A percentile compares a stretch with the other conserved stretches of the same genome.
These are phyloP conservation scores for Paramormyrops hopkinsi DNA, from an alignment of 2,797 vertebrate genomes.

Conservation along the genomic window DNA sequence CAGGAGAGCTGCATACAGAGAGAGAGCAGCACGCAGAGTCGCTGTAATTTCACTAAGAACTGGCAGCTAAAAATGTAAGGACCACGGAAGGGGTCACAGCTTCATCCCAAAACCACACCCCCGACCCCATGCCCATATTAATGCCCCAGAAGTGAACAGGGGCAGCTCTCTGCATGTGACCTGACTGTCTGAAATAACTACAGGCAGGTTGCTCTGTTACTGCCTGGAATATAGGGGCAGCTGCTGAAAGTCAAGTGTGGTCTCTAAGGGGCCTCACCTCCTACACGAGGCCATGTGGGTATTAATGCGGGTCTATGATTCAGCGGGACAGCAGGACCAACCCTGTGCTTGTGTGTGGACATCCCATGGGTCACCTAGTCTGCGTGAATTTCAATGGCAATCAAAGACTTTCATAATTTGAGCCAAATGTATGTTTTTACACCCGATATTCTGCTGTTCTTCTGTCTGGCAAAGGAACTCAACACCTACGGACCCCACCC, in stretches of 20 bases:
- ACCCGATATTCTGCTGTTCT: not conserved
- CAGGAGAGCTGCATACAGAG: not conserved
- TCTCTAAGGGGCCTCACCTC: conserved; percentile 21
- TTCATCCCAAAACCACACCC: not conserved
- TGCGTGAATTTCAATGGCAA: not conserved
- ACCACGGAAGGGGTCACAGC: not conserved
- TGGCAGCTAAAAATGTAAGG: not conserved
- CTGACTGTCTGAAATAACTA: conserved; percentile 21
- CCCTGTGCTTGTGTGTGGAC: not conserved
- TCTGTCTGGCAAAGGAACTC: not conserved
- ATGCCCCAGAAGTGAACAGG: not conserved
- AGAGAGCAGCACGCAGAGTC: not conserved
- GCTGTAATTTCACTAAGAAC: not conserved
- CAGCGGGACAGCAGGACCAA: not conserved
- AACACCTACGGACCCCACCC: not conserved
- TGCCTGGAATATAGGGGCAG: conserved; percentile 30
- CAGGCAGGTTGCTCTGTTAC: conserved; percentile 31
- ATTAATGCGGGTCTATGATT: not conserved
- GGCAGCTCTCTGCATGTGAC: not conserved
- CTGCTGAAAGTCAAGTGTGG: conserved; percentile 24
- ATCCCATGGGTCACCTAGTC: not conserved
- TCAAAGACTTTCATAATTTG: not conserved
- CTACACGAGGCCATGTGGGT: conserved; percentile 13
- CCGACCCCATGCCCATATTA: not conserved
- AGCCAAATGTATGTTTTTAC: not conserved